Conservation (phyloP, 2,888 invertebrate genomes). For the Drepana falcataria region DNA sequence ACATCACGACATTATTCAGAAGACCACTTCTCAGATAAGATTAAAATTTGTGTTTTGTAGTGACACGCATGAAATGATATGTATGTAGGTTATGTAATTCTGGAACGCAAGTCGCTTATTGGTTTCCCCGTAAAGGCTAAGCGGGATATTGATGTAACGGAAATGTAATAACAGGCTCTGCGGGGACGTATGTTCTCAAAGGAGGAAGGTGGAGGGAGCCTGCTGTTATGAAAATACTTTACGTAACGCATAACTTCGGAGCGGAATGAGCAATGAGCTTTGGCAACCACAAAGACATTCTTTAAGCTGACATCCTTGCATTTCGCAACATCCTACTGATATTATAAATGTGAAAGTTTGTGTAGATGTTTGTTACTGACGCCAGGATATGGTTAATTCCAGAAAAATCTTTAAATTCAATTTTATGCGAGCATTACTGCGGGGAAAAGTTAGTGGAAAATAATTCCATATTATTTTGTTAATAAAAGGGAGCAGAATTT, state of each 20-base stretch:
- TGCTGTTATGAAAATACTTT: neutral
- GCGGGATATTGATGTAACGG: slow-evolving; percentile 34
- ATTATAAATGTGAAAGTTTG: no score
- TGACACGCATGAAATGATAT: slow-evolving; percentile 7
- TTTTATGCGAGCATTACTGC: no score
- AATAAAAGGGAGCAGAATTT: no score
- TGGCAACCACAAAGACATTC: neutral
- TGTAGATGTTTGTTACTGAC: no score
- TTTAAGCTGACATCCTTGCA: neutral
- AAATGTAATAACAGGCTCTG: slow-evolving; percentile 42
- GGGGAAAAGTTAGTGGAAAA: no score
- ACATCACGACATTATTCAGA: no score
- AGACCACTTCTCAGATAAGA: no score
- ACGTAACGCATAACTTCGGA: neutral
- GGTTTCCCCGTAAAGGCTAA: slow-evolving; percentile 42
- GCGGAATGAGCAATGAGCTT: neutral
- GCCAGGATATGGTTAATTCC: no score
- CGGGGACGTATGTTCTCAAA: slow-evolving; percentile 9
- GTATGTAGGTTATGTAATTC: slow-evolving; percentile 13
- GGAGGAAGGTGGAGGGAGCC: neutral
- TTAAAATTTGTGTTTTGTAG: no score
- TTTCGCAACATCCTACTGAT: no score
- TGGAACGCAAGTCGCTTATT: slow-evolving; percentile 37
- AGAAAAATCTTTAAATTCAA: no score
- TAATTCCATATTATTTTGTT: no score